Evolutionary conservation across 2,113 vertebrate genomes (phyloP).

Genomic region (Centropristis striata): DNA sequence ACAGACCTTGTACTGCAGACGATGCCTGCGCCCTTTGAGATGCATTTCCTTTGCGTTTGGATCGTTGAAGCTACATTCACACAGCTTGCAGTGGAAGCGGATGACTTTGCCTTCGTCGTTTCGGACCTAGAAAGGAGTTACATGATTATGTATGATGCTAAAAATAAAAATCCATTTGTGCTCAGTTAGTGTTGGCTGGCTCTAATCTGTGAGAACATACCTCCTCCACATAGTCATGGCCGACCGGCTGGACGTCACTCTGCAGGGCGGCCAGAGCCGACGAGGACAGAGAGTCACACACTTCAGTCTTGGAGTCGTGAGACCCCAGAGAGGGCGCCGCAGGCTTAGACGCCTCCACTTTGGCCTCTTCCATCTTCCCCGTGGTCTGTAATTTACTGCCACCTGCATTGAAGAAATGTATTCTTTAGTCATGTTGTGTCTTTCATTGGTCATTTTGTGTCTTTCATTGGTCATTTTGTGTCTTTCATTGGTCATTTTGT

Average conservation of each 20-base stretch:
- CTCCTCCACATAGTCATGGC: conserved; percentile 99
- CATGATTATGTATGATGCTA: background rate
- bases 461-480: no score
- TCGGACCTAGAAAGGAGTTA: conserved; percentile 88
- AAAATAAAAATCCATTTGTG: background rate
- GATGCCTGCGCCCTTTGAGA: conserved; percentile 94
- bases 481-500: no score
- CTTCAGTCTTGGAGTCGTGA: conserved; percentile 89
- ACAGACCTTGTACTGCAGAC: conserved; percentile 96
- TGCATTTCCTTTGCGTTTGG: conserved; percentile 99
- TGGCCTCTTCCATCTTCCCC: conserved; percentile 91
- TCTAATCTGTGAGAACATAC: conserved; percentile 74
- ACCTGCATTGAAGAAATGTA: conserved; percentile 83
- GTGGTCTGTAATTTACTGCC: conserved; percentile 96
- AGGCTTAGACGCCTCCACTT: conserved; percentile 88
- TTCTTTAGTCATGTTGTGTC: no score
- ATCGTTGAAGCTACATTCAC: conserved; percentile 98
- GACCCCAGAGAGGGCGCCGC: conserved; percentile 75
- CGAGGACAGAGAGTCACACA: conserved; percentile 88
- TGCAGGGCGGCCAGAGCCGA: conserved; percentile 93
- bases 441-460: no score
- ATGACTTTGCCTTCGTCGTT: conserved; percentile 99
- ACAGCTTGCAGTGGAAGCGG: conserved; percentile 97
- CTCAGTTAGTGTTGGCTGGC: no score
- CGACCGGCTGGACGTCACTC: conserved; percentile 97